phyloP scores from a whole-genome alignment of 1,140 invertebrate species.

The Pseudachorutes palmiensis region DNA sequence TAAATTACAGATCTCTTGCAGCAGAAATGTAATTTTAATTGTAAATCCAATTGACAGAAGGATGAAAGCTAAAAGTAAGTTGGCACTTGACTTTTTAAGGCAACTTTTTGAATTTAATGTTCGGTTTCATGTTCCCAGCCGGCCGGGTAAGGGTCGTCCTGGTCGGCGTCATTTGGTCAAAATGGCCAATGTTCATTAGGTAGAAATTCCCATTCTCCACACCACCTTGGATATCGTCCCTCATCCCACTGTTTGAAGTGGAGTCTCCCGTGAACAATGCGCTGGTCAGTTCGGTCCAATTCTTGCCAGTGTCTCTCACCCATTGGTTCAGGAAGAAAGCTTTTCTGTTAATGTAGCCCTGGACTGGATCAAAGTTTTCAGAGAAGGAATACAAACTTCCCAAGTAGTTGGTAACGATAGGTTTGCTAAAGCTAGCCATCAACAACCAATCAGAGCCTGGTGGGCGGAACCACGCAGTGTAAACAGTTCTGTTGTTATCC shows the following conservation, averaged over 20 bases:
- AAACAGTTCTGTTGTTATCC: background rate
- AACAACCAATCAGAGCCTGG: conserved; percentile 5
- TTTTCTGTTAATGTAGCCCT: conserved; percentile 7
- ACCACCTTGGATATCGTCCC: background rate
- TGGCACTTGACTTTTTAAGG: too few species aligned
- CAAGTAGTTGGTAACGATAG: conserved; percentile 13
- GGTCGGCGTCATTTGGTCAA: conserved; percentile 6
- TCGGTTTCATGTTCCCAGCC: too few species aligned
- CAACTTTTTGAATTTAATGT: too few species aligned
- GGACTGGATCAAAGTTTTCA: conserved; percentile 24
- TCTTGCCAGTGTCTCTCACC: background rate
- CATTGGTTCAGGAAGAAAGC: conserved; percentile 22
- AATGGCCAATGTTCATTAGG: conserved; percentile 16
- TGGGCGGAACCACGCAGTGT: conserved; percentile 21
- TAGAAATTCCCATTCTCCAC: background rate
- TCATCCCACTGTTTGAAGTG: background rate
- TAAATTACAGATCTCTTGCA: too few species aligned
- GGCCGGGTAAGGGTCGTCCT: too few species aligned
- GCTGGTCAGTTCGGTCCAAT: conserved; percentile 18
- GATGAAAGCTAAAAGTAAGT: too few species aligned
- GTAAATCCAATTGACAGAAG: too few species aligned
- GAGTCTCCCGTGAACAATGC: conserved; percentile 18
- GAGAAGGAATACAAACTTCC: conserved; percentile 18
- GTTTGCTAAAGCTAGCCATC: conserved; percentile 19
- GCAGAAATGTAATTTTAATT: too few species aligned